Evolutionary conservation across 2,888 invertebrate species (phyloP).

Genomic region (Hydriomena furcata): DNA sequence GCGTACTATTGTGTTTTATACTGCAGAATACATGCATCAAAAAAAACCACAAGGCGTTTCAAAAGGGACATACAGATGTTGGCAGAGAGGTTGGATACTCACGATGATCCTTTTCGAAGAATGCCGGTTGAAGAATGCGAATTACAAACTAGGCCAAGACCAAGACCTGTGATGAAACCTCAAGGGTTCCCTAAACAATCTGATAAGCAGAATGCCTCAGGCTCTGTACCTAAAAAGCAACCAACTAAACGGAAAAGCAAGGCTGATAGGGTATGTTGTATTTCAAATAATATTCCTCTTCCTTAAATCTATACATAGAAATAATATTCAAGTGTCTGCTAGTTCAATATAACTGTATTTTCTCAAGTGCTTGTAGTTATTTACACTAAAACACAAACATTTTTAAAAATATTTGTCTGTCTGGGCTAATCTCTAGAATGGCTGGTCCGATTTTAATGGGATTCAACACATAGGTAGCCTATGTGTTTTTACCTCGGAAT

Average conservation of each 20-base stretch:
- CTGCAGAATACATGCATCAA: slow-evolving; percentile 87
- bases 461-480: no score
- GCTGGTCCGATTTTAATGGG: no score
- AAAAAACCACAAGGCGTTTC: slow-evolving; percentile 86
- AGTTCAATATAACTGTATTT: no score
- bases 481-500: no score
- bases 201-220: slow-evolving; percentile 61
- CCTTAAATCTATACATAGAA: no score
- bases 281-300: neutral
- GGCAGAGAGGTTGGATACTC: slow-evolving; percentile 86
- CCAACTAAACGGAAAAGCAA: slow-evolving; percentile 84
- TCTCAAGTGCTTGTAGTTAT: no score
- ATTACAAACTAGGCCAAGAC: slow-evolving; percentile 52
- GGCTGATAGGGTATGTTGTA: slow-evolving; percentile 77
- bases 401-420: no score
- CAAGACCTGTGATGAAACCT: slow-evolving; percentile 54
- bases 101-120: slow-evolving; percentile 88
- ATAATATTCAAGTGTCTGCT: no score
- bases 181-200: slow-evolving; percentile 54
- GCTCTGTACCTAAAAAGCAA: slow-evolving; percentile 60
- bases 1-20: slow-evolving; percentile 38
- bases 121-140: slow-evolving; percentile 83
- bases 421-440: no score
- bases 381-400: no score
- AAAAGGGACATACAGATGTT: slow-evolving; percentile 88